These are phyloP conservation scores for Metridium senile DNA, from an alignment of 92 coral and sea anemone genomes.

Conservation along the genomic window DNA sequence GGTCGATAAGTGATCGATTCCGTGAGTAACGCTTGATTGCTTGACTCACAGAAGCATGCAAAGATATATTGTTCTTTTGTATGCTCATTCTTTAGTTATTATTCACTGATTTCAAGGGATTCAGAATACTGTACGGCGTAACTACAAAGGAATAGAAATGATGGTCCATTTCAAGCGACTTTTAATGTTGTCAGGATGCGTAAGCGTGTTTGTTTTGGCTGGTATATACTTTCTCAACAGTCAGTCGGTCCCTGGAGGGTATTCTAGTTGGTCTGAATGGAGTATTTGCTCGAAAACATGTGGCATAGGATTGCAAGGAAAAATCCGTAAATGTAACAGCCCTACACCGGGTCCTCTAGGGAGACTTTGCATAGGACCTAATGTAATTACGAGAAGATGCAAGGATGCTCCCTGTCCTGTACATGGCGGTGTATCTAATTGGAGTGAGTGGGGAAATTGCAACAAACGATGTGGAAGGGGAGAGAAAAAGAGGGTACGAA, in stretches of 20 bases:
- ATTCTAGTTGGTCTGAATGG: conserved; percentile 57
- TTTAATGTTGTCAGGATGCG: conserved; percentile 6
- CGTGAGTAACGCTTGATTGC: neutral
- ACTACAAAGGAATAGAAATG: conserved; percentile 9
- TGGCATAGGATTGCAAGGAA: conserved; percentile 49
- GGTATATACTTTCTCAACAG: conserved; percentile 20
- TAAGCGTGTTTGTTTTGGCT: conserved; percentile 22
- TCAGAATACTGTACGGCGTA: neutral
- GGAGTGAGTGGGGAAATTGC: conserved; percentile 62
- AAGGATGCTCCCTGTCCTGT: conserved; percentile 60
- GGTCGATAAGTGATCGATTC: neutral
- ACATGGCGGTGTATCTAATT: conserved; percentile 55
- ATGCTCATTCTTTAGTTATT: neutral
- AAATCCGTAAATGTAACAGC: conserved; percentile 48
- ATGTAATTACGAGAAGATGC: conserved; percentile 40
- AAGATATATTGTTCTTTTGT: conserved; percentile 1
- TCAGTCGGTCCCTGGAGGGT: conserved; percentile 52
- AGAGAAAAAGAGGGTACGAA: conserved; percentile 32
- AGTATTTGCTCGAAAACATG: conserved; percentile 57
- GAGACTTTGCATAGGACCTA: conserved; percentile 38
- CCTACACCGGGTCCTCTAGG: conserved; percentile 58
- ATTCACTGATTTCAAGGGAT: neutral
- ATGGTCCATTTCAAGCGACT: conserved; percentile 26
- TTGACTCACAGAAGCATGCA: conserved; percentile 5
- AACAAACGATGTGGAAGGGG: conserved; percentile 59